Conservation (phyloP, 64 coral and sea anemone genomes). For the Pocillopora verrucosa region DNA sequence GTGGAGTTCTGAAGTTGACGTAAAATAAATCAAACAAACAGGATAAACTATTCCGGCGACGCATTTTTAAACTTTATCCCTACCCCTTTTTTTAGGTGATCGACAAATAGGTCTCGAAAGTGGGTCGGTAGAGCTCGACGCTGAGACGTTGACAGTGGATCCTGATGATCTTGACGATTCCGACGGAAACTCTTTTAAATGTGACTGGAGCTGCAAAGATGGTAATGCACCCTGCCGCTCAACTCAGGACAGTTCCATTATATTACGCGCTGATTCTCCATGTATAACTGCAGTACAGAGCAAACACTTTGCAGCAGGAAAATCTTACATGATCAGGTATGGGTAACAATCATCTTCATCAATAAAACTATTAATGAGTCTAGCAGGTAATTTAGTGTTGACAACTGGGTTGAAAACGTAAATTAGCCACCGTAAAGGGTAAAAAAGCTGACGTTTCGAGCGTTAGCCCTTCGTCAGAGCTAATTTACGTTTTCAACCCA, state of each 20-base stretch:
- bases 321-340: conserved; percentile 64
- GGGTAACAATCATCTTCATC: not conserved
- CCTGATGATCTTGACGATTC: conserved; percentile 37
- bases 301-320: conserved; percentile 41
- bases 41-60: not conserved
- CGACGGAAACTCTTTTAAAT: conserved; percentile 1
- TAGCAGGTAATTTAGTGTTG: too few species aligned
- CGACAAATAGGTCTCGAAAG: conserved; percentile 34
- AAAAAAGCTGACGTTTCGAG: too few species aligned
- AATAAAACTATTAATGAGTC: too few species aligned
- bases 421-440: too few species aligned
- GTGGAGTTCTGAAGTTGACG: too few species aligned
- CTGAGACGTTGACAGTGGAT: conserved; percentile 19
- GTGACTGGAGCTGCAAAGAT: conserved; percentile 52
- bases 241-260: not conserved
- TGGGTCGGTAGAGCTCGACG: conserved; percentile 24
- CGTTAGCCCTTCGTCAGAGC: too few species aligned
- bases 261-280: not conserved
- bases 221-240: conserved; percentile 31
- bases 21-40: too few species aligned
- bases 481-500: too few species aligned
- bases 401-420: too few species aligned
- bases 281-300: conserved; percentile 34
- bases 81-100: conserved; percentile 33
- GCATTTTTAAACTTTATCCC: not conserved